Base-by-base conservation (phyloP, 2,888 invertebrate species). In the Norana najaformis region DNA sequence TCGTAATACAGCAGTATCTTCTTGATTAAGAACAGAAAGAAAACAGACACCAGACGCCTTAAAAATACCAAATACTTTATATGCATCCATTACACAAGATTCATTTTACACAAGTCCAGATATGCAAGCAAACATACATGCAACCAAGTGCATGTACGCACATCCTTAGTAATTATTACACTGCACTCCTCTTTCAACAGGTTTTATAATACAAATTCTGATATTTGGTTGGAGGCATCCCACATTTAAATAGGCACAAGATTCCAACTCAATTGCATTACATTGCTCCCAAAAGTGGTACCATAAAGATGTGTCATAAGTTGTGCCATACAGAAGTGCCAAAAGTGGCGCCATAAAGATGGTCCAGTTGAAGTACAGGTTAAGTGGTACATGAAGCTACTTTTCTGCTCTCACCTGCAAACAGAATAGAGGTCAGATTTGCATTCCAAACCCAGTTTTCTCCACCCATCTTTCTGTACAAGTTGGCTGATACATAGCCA, bases 371-470 rank as follows among this genome's bases (percentile, higher is more conserved):
- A 8, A 69, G 8, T 11, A 69, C 69, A 69, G 69, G 8, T 69
- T 6, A 69, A 69, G n/a, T n/a, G 69, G 69, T n/a, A n/a, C 69
- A 69, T n/a, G 1, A 8, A 47, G 23, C 23, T 47, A 47, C 23
- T 47, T 5, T 47, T 47, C 23, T 23, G 47, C 23, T 36, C 36
- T 85, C 93, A 95, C 95, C 93, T 36, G 95, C 95, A 94, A 95
- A 96, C 16, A 95, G 93, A 89, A 95, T 94, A 3, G 95, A 95
- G 5, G 95, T 95, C 6, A 95, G 93, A 92, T 95, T 95, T 90
- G 95, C 95, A 92, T 95, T 95, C 94, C 95, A 94, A 34, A 96
- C 95, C 96, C 96, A 96, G 91, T 94, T 94, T 39, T 94, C 94
- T 89, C 95, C 95, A 88, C 95, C 95, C 95, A 95, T 95, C 92